Evolutionary conservation across 2,797 vertebrate species (phyloP).

Genomic region (Carduelis carduelis): DNA sequence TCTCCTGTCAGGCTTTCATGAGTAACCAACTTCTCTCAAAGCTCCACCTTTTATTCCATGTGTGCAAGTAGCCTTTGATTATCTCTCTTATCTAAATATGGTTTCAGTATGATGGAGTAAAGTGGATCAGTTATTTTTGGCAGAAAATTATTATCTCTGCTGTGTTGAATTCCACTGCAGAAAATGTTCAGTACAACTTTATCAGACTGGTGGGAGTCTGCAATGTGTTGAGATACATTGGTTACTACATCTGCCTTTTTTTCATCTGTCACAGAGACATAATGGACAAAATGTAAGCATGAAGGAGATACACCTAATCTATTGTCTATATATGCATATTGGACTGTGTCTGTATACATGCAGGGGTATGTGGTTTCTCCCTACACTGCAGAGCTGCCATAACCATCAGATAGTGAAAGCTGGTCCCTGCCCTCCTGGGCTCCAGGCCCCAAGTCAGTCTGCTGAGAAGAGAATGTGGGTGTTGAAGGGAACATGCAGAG

Average conservation of each 20-base stretch:
- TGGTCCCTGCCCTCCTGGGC: background rate
- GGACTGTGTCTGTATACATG: rapidly evolving
- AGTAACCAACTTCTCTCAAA: background rate
- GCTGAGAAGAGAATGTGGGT: background rate
- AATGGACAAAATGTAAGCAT: background rate
- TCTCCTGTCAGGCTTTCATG: background rate
- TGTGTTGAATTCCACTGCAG: background rate
- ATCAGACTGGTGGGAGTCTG: background rate
- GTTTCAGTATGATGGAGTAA: background rate
- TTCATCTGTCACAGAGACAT: background rate
- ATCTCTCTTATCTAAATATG: background rate
- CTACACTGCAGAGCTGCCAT: background rate
- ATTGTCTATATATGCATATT: background rate
- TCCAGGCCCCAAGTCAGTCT: background rate
- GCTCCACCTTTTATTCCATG: background rate
- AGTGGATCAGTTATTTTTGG: background rate
- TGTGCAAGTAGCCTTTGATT: background rate
- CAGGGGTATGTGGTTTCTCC: background rate
- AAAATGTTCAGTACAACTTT: background rate
- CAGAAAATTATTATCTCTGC: background rate
- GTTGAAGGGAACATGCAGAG: background rate
- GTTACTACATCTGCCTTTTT: background rate
- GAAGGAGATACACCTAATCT: background rate
- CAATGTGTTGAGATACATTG: background rate
- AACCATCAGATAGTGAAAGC: background rate